Conservation (phyloP, 2,888 invertebrate species). For the Drosophila incognita region DNA sequence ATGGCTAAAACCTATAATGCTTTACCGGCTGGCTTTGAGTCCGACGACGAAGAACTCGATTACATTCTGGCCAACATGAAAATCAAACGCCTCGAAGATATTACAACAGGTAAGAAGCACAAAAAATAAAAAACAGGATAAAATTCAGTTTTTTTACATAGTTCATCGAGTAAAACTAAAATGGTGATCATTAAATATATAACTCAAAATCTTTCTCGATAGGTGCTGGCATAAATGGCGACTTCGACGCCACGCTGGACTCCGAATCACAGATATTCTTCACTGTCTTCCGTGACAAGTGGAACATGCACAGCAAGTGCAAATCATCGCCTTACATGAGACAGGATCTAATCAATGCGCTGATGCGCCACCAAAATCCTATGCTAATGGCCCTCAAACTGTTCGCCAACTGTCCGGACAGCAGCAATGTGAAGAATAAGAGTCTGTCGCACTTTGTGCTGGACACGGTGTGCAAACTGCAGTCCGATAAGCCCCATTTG, state of each 20-base stretch:
- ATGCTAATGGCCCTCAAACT: constrained; percentile 82
- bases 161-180: not conserved
- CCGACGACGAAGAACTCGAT: constrained; percentile 73
- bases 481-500: constrained; percentile 84
- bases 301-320: constrained; percentile 78
- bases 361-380: constrained; percentile 71
- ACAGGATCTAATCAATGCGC: constrained; percentile 52
- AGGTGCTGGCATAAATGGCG: constrained; percentile 83
- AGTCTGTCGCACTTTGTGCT: constrained; percentile 85
- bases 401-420: constrained; percentile 84
- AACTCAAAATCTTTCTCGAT: not conserved
- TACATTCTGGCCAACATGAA: constrained; percentile 74
- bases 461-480: constrained; percentile 87
- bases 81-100: constrained; percentile 84
- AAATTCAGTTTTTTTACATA: not conserved
- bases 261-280: constrained; percentile 77
- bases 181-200: not conserved
- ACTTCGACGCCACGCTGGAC: constrained; percentile 82
- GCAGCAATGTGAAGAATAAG: constrained; percentile 84
- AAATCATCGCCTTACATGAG: constrained; percentile 66
- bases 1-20: constrained; percentile 48
- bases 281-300: constrained; percentile 76
- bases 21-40: constrained; percentile 83
- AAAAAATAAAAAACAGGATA: not conserved
- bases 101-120: constrained; percentile 73